Percentiles rank a stretch among this genome's conserved stretches.
Conservation (phyloP, 2,113 vertebrate species). For the Macrotus californicus region DNA sequence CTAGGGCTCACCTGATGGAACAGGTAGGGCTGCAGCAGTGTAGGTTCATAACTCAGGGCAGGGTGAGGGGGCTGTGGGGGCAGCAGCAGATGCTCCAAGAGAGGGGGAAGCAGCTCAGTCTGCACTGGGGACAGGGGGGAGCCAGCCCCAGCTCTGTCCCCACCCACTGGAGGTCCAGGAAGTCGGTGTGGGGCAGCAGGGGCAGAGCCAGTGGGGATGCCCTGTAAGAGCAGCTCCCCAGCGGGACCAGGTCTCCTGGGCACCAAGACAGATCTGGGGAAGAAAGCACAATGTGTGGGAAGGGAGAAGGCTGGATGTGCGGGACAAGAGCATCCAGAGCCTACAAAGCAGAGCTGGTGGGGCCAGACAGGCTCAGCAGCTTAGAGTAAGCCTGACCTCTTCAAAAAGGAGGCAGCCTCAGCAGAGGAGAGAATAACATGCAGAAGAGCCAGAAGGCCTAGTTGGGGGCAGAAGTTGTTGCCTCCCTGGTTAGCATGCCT, state of each 20-base stretch:
- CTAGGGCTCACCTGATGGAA: slow-evolving; percentile 86
- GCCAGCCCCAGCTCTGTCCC: slow-evolving; percentile 8
- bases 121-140: slow-evolving; percentile 82
- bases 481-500: not conserved
- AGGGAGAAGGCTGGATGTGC: not conserved
- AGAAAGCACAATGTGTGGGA: slow-evolving; percentile 31
- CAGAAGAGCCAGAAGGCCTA: not conserved
- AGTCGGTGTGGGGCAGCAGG: slow-evolving; percentile 40
- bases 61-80: slow-evolving; percentile 81
- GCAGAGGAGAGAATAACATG: not conserved
- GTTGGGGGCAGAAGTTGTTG: not conserved
- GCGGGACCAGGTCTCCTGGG: slow-evolving; percentile 50
- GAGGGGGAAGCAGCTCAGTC: slow-evolving; percentile 80
- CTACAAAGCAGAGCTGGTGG: not conserved
- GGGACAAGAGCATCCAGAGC: not conserved
- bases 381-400: not conserved
- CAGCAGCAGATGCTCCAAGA: slow-evolving; percentile 90
- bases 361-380: not conserved
- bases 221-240: slow-evolving; percentile 52
- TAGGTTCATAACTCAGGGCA: slow-evolving; percentile 82
- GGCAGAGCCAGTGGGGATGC: slow-evolving; percentile 40
- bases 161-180: slow-evolving; percentile 18
- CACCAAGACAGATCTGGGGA: slow-evolving; percentile 58
- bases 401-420: not conserved
- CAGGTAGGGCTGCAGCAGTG: slow-evolving; percentile 87